A percentile compares a stretch with the other conserved stretches of the same genome.
phyloP scores from a whole-genome alignment of 2,113 vertebrate genomes.

The Coreoperca whiteheadi region DNA sequence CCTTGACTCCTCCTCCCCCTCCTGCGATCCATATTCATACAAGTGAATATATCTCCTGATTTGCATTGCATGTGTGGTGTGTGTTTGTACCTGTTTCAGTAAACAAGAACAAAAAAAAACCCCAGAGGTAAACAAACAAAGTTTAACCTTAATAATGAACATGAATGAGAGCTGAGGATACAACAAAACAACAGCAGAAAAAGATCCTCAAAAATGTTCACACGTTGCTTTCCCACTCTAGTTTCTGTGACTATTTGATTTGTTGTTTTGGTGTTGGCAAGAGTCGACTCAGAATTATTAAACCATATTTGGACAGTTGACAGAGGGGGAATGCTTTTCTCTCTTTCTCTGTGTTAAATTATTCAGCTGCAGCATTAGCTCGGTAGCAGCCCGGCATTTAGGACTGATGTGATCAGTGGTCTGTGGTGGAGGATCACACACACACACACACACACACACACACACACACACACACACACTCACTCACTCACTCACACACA shows the following conservation, averaged over 20 bases:
- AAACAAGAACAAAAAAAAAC: neutral
- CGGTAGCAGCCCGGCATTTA: slow-evolving; percentile 62
- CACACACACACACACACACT: neutral
- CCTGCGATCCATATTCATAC: slow-evolving; percentile 26
- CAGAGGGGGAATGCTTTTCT: slow-evolving; percentile 33
- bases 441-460: neutral
- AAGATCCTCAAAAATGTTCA: neutral
- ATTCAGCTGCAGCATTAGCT: slow-evolving; percentile 77
- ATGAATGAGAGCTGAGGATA: neutral
- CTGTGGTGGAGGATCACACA: slow-evolving; percentile 60
- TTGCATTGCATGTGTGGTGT: neutral
- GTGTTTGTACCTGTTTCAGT: neutral
- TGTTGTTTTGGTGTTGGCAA: neutral
- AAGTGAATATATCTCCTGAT: slow-evolving; percentile 22
- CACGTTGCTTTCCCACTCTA: too few relatives aligned
- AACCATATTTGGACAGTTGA: slow-evolving; percentile 37
- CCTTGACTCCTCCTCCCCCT: slow-evolving; percentile 47
- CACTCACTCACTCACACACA: neutral
- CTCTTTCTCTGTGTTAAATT: slow-evolving; percentile 71
- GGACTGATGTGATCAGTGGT: slow-evolving; percentile 74
- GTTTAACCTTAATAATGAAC: neutral
- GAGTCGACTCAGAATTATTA: slow-evolving; percentile 14
- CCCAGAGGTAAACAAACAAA: neutral
- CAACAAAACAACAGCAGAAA: neutral
- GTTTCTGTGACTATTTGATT: slow-evolving; percentile 1